These are phyloP conservation scores for Acleris cristana DNA, from an alignment of 2,888 invertebrate genomes.

Conservation along the genomic window DNA sequence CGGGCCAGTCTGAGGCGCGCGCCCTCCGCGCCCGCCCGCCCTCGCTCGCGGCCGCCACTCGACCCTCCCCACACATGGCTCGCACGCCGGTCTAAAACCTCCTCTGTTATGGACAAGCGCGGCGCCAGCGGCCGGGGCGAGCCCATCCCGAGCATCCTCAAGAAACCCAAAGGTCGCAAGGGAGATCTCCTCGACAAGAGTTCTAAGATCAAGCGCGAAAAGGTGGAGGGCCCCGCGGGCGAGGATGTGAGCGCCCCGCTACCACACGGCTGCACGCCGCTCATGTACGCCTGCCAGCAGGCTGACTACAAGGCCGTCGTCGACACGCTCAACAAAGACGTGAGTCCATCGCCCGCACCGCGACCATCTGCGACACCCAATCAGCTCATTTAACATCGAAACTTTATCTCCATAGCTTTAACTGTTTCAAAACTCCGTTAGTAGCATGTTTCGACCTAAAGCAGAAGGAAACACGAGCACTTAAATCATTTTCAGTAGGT, in stretches of 20 bases:
- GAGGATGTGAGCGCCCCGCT: slow-evolving; percentile 73
- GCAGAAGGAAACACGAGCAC: slow-evolving; percentile 15
- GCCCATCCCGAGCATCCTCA: slow-evolving; percentile 78
- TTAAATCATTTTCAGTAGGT: slow-evolving; percentile 35
- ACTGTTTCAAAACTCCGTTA: background rate
- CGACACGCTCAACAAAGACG: slow-evolving; percentile 90
- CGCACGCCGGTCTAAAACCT: slow-evolving; percentile 50
- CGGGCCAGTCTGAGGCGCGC: slow-evolving; percentile 75
- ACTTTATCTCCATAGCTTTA: slow-evolving; percentile 12
- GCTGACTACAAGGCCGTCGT: slow-evolving; percentile 91
- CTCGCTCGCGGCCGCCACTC: slow-evolving; percentile 49
- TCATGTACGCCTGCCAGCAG: slow-evolving; percentile 97
- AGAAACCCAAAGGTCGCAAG: slow-evolving; percentile 70
- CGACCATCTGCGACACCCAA: slow-evolving; percentile 14
- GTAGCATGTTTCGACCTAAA: background rate
- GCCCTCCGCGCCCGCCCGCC: slow-evolving; percentile 75
- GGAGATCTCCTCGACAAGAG: slow-evolving; percentile 76
- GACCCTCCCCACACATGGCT: slow-evolving; percentile 52
- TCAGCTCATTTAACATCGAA: background rate
- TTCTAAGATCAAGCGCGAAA: slow-evolving; percentile 75
- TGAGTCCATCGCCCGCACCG: slow-evolving; percentile 70
- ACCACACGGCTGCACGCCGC: slow-evolving; percentile 89
- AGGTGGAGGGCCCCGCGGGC: slow-evolving; percentile 63
- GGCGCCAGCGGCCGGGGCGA: slow-evolving; percentile 71
- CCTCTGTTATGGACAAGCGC: slow-evolving; percentile 76